These are phyloP conservation scores for Glaucidium brasilianum DNA, from an alignment of 2,113 vertebrate species.

Conservation along the genomic window DNA sequence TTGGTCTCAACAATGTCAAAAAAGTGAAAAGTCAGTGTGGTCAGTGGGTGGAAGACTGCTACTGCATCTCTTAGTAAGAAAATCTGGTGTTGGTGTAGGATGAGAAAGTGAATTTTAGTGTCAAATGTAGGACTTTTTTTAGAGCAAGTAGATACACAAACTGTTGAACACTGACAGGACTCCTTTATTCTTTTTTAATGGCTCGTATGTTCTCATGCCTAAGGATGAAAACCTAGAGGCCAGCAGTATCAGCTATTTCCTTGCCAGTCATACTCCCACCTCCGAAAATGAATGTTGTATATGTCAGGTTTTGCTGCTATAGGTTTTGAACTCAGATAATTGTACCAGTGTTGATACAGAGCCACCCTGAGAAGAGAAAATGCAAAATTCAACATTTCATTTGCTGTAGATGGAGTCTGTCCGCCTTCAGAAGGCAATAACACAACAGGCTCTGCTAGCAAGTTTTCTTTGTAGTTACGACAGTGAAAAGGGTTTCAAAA, in stretches of 20 bases:
- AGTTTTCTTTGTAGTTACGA: not conserved
- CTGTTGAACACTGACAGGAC: not conserved
- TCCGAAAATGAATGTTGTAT: not conserved
- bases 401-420: not conserved
- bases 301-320: slow-evolving; percentile 1
- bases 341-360: not conserved
- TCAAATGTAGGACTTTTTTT: not conserved
- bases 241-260: slow-evolving; percentile 19
- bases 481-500: not conserved
- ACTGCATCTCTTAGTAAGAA: not conserved
- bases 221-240: slow-evolving; percentile 19
- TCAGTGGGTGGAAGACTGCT: not conserved
- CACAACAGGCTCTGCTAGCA: not conserved
- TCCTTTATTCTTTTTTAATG: not conserved
- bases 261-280: slow-evolving; percentile 27
- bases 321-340: not conserved
- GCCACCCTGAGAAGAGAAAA: not conserved
- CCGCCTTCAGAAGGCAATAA: not conserved
- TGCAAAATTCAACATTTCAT: not conserved
- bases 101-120: slow-evolving; percentile 8
- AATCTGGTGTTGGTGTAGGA: not conserved
- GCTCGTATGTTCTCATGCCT: not conserved
- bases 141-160: not conserved
- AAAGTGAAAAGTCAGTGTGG: not conserved
- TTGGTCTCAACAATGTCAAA: not conserved